phyloP scores from a whole-genome alignment of 2,888 invertebrate species.

The Isoperla grammatica region DNA sequence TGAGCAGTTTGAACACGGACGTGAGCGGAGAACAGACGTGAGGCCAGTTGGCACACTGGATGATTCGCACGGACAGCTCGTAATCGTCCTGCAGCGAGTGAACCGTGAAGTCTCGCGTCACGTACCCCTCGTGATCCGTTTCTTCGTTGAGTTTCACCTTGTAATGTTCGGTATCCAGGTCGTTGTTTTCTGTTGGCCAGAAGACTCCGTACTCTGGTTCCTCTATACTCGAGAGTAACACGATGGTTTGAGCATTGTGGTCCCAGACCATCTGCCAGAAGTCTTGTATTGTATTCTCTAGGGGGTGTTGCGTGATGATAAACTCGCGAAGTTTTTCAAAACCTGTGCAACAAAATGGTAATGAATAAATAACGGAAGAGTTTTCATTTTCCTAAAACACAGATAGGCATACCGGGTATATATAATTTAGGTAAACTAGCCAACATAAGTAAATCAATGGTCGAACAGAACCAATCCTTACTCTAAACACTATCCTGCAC shows the following conservation, averaged over 20 bases:
- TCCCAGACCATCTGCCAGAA: constrained; percentile 98
- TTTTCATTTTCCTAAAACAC: no score
- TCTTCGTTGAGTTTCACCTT: constrained; percentile 68
- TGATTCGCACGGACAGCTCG: constrained; percentile 82
- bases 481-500: no score
- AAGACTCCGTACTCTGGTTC: constrained; percentile 76
- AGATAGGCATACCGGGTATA: background rate
- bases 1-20: constrained; percentile 74
- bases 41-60: constrained; percentile 82
- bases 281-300: constrained; percentile 66
- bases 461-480: no score
- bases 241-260: constrained; percentile 84
- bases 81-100: constrained; percentile 92
- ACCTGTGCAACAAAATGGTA: no score
- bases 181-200: constrained; percentile 82
- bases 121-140: constrained; percentile 53
- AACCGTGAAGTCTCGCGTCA: constrained; percentile 68
- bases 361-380: no score
- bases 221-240: constrained; percentile 65
- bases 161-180: constrained; percentile 67
- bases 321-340: constrained; percentile 84
- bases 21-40: constrained; percentile 54
- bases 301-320: constrained; percentile 91
- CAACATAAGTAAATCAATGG: no score
- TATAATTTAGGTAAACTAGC: background rate